These are phyloP conservation scores for Styela clava DNA, from an alignment of 23 tunicate genomes.

Conservation along the genomic window DNA sequence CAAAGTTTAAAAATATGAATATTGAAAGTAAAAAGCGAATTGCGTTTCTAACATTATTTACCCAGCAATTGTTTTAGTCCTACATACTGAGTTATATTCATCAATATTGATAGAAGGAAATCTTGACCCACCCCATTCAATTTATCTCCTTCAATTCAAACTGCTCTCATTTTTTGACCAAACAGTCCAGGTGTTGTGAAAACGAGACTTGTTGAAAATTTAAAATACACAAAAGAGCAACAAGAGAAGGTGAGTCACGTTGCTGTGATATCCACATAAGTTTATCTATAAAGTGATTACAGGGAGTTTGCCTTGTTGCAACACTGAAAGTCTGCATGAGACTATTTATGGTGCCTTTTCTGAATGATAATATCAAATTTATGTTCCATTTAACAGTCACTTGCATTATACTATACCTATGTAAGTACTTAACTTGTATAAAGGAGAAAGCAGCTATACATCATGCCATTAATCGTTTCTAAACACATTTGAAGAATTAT, in stretches of 20 bases:
- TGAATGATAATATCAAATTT: neutral
- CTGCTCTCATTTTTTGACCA: neutral
- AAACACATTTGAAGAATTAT: too few species aligned
- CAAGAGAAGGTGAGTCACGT: neutral
- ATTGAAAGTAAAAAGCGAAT: neutral
- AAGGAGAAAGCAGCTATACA: too few species aligned
- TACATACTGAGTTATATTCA: too few species aligned
- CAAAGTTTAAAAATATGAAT: too few species aligned
- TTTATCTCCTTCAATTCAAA: too few species aligned
- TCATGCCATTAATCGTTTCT: too few species aligned
- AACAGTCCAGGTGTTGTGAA: neutral
- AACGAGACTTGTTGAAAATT: neutral
- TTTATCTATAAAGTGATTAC: neutral
- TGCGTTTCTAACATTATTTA: neutral
- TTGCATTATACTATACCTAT: too few species aligned
- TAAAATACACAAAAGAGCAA: neutral
- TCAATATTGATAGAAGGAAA: too few species aligned
- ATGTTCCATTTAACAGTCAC: neutral
- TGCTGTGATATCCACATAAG: neutral
- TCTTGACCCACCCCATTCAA: too few species aligned
- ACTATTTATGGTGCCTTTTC: neutral
- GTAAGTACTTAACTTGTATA: too few species aligned
- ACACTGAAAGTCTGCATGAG: neutral
- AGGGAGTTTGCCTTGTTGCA: neutral
- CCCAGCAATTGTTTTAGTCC: too few species aligned